Percentiles rank a stretch among this genome's conserved stretches.
Conservation (phyloP, 2,797 vertebrate genomes). For the Fundulus diaphanus region DNA sequence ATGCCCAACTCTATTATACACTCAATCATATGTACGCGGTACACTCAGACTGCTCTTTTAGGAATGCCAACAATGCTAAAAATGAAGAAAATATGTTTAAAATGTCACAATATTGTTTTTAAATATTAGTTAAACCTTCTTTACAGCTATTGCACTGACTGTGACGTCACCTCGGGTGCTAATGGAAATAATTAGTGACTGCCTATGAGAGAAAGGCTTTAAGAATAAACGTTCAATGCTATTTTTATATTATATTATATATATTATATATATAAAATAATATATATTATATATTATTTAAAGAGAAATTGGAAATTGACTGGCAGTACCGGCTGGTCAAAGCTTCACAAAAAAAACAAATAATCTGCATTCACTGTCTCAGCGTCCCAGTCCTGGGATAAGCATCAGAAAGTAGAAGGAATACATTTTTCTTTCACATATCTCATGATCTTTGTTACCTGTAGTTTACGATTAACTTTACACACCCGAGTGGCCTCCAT, state of each 20-base stretch:
- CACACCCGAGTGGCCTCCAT: neutral
- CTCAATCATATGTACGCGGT: too few species aligned
- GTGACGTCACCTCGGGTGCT: neutral
- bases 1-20: neutral
- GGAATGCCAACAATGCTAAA: too few species aligned
- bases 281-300: too few species aligned
- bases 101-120: neutral
- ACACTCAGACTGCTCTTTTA: too few species aligned
- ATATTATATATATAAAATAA: too few species aligned
- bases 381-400: neutral
- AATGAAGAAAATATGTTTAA: too few species aligned
- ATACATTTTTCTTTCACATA: neutral
- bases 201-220: neutral
- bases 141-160: too few species aligned
- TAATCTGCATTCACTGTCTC: neutral
- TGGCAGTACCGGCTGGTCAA: too few species aligned
- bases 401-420: neutral
- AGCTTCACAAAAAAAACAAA: neutral
- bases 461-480: neutral
- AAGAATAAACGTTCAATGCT: neutral
- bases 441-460: neutral
- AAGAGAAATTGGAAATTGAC: too few species aligned
- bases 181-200: neutral
- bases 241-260: neutral
- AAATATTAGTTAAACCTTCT: neutral